Conservation (phyloP, 2,888 invertebrate species). For the Dendrolimus pini region DNA sequence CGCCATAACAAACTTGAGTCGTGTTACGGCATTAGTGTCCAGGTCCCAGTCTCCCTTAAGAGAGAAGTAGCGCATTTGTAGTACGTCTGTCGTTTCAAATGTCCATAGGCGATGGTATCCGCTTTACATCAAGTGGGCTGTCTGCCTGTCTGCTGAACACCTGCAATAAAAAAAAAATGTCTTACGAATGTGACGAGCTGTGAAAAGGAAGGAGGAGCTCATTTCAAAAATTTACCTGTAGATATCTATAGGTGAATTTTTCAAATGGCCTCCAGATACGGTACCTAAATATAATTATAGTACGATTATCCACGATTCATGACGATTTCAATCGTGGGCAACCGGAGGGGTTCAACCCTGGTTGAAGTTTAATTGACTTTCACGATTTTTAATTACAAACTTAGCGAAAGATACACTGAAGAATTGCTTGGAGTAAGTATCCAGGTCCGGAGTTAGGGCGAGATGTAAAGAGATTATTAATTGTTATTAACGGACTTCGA, state of each 20-base stretch:
- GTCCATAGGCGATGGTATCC: background rate
- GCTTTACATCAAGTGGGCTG: background rate
- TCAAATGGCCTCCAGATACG: too few species aligned
- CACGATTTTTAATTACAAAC: constrained; percentile 69
- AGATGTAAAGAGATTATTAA: too few species aligned
- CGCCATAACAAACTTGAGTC: background rate
- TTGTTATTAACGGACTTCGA: too few species aligned
- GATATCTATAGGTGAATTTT: background rate
- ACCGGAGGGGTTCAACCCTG: constrained; percentile 26
- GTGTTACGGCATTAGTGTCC: background rate
- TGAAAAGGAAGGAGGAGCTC: too few species aligned
- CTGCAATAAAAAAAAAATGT: background rate
- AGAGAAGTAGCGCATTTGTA: too few species aligned
- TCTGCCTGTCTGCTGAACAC: background rate
- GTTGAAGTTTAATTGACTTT: constrained; percentile 67
- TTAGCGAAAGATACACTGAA: constrained; percentile 42
- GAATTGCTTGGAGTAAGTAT: constrained; percentile 13
- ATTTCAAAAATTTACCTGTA: background rate
- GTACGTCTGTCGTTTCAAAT: background rate
- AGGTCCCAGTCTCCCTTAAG: too few species aligned
- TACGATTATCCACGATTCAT: constrained; percentile 51
- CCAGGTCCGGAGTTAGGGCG: constrained; percentile 2
- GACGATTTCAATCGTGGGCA: constrained; percentile 40
- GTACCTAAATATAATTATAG: constrained; percentile 2
- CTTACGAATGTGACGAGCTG: too few species aligned